Conservation (phyloP, 2,113 vertebrate species). For the Theropithecus gelada region DNA sequence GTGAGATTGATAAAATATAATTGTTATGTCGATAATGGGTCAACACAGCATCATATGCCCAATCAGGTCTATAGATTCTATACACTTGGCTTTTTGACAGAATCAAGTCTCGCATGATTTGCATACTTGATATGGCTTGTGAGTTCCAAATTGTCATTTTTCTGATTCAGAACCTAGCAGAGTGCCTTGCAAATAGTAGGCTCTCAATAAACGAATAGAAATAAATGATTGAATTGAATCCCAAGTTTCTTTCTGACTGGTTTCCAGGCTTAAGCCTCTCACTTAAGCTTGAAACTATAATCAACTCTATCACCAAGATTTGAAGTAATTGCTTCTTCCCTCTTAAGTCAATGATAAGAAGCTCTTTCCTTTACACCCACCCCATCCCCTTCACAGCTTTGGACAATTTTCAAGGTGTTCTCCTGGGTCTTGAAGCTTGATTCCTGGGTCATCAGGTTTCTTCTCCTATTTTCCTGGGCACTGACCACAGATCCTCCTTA, state of each 20-base stretch:
- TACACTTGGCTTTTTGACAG: background rate
- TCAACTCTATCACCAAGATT: background rate
- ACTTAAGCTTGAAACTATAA: background rate
- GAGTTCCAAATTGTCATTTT: slow-evolving; percentile 8
- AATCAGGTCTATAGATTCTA: background rate
- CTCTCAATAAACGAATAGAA: slow-evolving; percentile 18
- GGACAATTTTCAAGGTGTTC: background rate
- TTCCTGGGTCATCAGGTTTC: background rate
- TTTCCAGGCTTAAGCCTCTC: background rate
- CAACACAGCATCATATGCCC: background rate
- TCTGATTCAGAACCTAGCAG: background rate
- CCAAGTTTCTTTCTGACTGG: background rate
- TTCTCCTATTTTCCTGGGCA: background rate
- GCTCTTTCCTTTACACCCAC: background rate
- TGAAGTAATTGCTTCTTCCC: background rate
- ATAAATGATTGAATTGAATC: background rate
- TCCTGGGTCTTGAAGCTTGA: background rate
- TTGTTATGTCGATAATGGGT: background rate
- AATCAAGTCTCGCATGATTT: background rate
- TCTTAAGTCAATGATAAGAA: slow-evolving; percentile 16
- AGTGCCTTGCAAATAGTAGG: background rate
- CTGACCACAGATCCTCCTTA: background rate
- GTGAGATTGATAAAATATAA: slow-evolving; percentile 20
- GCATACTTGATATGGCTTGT: background rate
- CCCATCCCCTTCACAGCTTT: background rate